These are phyloP conservation scores for Chrysomela aeneicollis DNA, from an alignment of 2,888 invertebrate species.

Conservation along the genomic window DNA sequence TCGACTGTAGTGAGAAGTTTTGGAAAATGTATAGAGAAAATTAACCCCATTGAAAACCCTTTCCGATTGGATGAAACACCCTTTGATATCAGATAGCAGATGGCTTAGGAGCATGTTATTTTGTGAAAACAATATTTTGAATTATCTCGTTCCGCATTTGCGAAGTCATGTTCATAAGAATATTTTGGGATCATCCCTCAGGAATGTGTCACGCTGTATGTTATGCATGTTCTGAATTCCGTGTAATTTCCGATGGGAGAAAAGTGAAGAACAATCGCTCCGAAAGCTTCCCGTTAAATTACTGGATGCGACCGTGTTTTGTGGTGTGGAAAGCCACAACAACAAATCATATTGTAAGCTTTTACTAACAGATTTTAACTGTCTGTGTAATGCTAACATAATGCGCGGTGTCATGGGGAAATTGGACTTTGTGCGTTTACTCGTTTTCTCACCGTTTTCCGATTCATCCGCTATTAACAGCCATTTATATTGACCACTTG, in stretches of 20 bases:
- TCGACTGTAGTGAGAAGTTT: too few species aligned
- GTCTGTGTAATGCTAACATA: conserved; percentile 61
- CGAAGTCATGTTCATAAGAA: too few species aligned
- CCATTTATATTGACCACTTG: background rate
- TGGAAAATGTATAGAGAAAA: too few species aligned
- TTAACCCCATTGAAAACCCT: too few species aligned
- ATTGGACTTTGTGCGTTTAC: conserved; percentile 56
- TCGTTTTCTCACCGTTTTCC: conserved; percentile 47
- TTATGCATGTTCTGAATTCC: background rate
- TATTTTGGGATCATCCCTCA: too few species aligned
- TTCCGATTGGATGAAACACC: too few species aligned
- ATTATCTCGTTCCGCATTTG: too few species aligned
- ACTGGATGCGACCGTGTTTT: conserved; percentile 53
- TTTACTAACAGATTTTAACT: conserved; percentile 63
- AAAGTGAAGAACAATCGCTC: conserved; percentile 20
- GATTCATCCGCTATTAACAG: conserved; percentile 13
- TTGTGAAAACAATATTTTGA: too few species aligned
- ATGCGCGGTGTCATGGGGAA: conserved; percentile 60
- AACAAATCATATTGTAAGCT: conserved; percentile 62
- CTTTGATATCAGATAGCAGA: too few species aligned
- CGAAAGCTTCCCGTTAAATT: conserved; percentile 41
- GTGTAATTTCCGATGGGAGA: conserved; percentile 7
- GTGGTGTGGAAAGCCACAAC: conserved; percentile 59
- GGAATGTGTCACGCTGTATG: too few species aligned
- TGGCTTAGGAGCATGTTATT: too few species aligned